Evolutionary conservation across 35 echinoderm and acorn worm species (phyloP).

Genomic region (Strongylocentrotus purpuratus): DNA sequence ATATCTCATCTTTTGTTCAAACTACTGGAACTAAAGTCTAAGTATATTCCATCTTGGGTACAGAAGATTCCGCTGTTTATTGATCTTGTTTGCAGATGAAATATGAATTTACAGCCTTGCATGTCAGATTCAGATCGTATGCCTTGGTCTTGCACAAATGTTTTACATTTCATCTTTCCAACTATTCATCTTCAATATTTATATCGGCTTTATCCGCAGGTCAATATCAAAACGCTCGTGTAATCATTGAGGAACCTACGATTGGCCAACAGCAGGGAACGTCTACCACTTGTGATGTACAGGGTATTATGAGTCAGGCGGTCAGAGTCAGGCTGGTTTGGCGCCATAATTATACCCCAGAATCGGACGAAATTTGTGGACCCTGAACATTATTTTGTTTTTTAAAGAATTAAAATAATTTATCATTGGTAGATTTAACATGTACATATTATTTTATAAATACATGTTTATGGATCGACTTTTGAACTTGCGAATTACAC

Average conservation of each 20-base stretch:
- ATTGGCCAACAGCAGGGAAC: not conserved
- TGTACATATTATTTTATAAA: not conserved
- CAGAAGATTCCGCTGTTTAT: too few species aligned
- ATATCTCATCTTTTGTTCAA: too few species aligned
- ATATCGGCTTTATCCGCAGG: not conserved
- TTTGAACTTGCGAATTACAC: too few species aligned
- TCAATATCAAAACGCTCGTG: not conserved
- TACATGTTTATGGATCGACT: too few species aligned
- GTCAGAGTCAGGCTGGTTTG: conserved; percentile 27
- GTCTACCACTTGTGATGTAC: not conserved
- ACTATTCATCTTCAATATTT: too few species aligned
- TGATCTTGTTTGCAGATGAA: too few species aligned
- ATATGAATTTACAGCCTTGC: too few species aligned
- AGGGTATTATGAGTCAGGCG: not conserved
- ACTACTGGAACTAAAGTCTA: too few species aligned
- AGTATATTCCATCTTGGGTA: too few species aligned
- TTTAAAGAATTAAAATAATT: not conserved
- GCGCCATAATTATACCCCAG: not conserved
- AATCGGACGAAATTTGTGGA: conserved; percentile 21
- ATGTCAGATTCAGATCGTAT: too few species aligned
- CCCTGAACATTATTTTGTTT: not conserved
- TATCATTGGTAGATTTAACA: not conserved
- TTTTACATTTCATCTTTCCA: too few species aligned
- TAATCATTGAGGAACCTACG: not conserved
- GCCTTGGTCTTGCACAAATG: too few species aligned